These are phyloP conservation scores for Macropus fuliginosus DNA, from an alignment of 2,797 vertebrate species.

Conservation along the genomic window DNA sequence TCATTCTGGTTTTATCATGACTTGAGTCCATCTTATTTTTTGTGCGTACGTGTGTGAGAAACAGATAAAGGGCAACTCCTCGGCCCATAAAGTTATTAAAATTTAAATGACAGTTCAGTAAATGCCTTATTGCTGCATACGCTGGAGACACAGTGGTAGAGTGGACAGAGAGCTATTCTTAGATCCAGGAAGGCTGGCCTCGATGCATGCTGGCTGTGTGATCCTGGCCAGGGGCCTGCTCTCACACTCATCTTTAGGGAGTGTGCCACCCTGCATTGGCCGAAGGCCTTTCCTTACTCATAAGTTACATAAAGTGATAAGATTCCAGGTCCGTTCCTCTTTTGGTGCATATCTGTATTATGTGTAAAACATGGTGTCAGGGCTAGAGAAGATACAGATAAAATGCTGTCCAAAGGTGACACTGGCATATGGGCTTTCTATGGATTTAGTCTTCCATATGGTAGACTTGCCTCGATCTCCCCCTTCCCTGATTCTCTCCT, in stretches of 20 bases:
- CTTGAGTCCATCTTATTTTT: conserved; percentile 46
- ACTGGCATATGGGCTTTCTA: neutral
- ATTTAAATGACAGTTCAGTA: neutral
- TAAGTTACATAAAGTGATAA: neutral
- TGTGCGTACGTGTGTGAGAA: conserved; percentile 4
- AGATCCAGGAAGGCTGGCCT: neutral
- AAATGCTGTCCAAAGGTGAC: neutral
- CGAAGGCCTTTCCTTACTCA: neutral
- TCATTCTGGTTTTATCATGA: conserved; percentile 54
- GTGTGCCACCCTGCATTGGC: neutral
- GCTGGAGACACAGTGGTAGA: neutral
- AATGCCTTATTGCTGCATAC: neutral
- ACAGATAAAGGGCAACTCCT: conserved; percentile 18
- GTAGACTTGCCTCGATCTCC: neutral
- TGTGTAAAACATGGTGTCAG: neutral
- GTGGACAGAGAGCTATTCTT: neutral
- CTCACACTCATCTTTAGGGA: neutral
- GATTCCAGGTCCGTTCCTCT: neutral
- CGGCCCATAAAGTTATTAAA: conserved; percentile 45
- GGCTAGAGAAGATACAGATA: neutral
- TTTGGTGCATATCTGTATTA: neutral
- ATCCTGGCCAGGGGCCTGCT: neutral
- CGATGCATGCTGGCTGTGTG: neutral
- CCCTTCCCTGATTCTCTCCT: neutral
- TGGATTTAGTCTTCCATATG: neutral